Evolutionary conservation across 2,888 invertebrate species (phyloP), one percentile per base, ranked within the genome.

Genomic region (Protodeltote pygarga): DNA sequence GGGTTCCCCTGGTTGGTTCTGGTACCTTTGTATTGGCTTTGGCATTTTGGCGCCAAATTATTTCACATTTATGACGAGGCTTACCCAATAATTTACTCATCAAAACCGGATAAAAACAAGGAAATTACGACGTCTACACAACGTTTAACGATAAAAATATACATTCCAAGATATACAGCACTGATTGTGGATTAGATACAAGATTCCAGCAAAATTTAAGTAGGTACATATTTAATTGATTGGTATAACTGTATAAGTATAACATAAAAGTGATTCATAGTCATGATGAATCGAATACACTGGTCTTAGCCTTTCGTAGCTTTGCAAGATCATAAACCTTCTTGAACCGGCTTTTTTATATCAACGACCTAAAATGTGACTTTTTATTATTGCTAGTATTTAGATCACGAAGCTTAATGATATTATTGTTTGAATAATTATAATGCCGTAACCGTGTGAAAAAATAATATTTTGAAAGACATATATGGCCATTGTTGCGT

Each of bases 181-280:
- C 2, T 28, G 17, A 45, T 42, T 21, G 13, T 10, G 29, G 54
- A 46, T 49, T 46, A 40, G 35, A 46, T 54, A 41, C 13, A 20
- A 8, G 14, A 27, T 27, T 57, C 37, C 17, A 46, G 28, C 13
- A 23, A 31, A 45, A 48, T 48, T 38, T 44, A 32, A 31, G 29
- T 28, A 41, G n/a, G n/a, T n/a, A n/a, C n/a, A n/a, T n/a, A n/a
- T n/a, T 10, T 16, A 32, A 35, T 40, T 25, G 16, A 33, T 33
- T 15, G 14, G 6, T 33, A 14, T 17, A 16, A 23, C 17, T 20
- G 8, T 29, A 23, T 6, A 34, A 13, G 34, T 14, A 27, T 8
- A 20, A n/a, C 5, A 27, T 21, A 13, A 35, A 21, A 21, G 21
- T 65, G 55, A 66, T 41, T 66, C 60, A 57, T 50, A 47, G 32